phyloP scores from a whole-genome alignment of 2,888 invertebrate species.

The Crossocerus cetratus region DNA sequence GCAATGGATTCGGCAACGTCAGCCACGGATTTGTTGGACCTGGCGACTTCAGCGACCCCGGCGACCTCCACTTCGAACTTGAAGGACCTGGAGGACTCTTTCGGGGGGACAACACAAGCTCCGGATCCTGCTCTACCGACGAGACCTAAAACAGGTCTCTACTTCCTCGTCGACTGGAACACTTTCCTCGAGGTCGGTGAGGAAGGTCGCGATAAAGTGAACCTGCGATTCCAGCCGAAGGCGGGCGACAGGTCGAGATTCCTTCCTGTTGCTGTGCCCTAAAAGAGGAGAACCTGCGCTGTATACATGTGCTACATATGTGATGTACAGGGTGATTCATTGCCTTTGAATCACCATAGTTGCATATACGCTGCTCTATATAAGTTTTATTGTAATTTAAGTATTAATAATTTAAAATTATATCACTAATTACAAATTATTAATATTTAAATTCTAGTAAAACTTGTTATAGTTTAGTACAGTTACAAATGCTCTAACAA shows the following conservation, averaged over 20 bases:
- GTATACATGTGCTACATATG: no score
- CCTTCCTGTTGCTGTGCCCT: constrained; percentile 85
- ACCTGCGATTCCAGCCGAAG: constrained; percentile 88
- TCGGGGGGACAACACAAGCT: constrained; percentile 82
- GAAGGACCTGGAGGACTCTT: constrained; percentile 86
- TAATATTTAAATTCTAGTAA: no score
- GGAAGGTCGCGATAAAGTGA: constrained; percentile 85
- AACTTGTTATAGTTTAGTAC: no score
- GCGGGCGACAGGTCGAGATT: constrained; percentile 89
- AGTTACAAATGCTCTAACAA: no score
- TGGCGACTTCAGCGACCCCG: constrained; percentile 40
- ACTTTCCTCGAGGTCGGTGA: constrained; percentile 90
- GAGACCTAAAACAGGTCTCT: constrained; percentile 86
- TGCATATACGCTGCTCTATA: no score
- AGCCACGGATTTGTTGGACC: constrained; percentile 4
- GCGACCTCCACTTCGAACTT: constrained; percentile 75
- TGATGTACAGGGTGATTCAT: no score
- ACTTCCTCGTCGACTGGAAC: constrained; percentile 92
- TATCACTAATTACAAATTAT: no score
- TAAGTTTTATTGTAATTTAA: no score
- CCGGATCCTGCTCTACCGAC: constrained; percentile 83
- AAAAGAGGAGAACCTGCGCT: constrained; percentile 61
- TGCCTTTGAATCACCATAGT: no score
- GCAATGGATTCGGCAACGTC: constrained; percentile 10
- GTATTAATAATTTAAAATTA: no score